Percentiles rank a stretch among this genome's conserved stretches.
Evolutionary conservation across 2,888 invertebrate genomes (phyloP).

Genomic region (Salpingus planirostris): DNA sequence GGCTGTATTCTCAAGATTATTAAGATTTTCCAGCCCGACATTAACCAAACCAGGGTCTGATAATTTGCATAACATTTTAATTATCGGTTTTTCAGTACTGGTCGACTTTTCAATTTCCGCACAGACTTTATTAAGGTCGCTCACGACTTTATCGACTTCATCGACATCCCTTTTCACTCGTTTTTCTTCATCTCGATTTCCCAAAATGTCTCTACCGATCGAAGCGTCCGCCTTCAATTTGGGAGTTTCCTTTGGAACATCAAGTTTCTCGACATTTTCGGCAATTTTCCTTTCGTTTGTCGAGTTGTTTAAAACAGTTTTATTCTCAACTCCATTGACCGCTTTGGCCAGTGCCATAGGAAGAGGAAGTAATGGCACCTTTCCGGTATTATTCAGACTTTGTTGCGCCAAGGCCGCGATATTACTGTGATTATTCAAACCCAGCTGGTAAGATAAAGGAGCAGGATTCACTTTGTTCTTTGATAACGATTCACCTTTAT

Average conservation of each 20-base stretch:
- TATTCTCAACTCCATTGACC: too few relatives aligned
- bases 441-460: conserved; percentile 15
- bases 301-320: too few relatives aligned
- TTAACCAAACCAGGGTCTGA: conserved; percentile 7
- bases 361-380: conserved; percentile 4
- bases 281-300: conserved; percentile 4
- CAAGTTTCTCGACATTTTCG: conserved; percentile 6
- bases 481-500: background rate
- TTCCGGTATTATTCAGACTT: background rate
- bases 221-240: background rate
- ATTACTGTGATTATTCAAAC: conserved; percentile 6
- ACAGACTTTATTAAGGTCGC: conserved; percentile 7
- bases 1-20: too few relatives aligned
- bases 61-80: conserved; percentile 12
- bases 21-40: too few relatives aligned
- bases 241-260: conserved; percentile 2
- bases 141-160: conserved; percentile 11
- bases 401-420: too few relatives aligned
- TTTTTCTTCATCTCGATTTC: background rate
- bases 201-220: background rate
- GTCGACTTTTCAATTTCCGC: conserved; percentile 4
- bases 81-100: conserved; percentile 9
- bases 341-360: conserved; percentile 9
- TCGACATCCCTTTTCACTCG: background rate
- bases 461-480: conserved; percentile 5